Evolutionary conservation across 2,113 vertebrate species (phyloP), one percentile per base, ranked within the genome.

Genomic region (Otis tarda): DNA sequence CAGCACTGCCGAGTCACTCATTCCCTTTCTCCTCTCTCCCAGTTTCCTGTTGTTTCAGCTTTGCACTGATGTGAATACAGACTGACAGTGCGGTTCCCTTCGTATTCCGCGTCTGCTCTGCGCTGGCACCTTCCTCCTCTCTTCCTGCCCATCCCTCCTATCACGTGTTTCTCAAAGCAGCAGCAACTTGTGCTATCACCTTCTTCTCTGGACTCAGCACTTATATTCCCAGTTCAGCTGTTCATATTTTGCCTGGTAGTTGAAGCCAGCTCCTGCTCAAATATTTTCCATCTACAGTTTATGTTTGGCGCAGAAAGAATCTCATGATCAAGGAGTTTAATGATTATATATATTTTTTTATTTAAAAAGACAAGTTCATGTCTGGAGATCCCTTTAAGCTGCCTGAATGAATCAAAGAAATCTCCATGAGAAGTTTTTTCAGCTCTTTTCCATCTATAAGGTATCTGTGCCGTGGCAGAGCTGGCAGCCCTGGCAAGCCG

Each of bases 281-380:
- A 81, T 95, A 89, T 92, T 97, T 98, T 96, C 88, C 94, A 87
- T 84, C 68, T 89, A 85, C 86, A 91, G 57, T 84, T 97, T 78
- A 94, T 85, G 45, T 89, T 96, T 93, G 89, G 89, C 81, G 3
- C 87, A 87, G 93, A 87, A 78, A 35, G 8, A 68, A 59, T 92
- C 92, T 94, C 84, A n/a, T 82, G 71, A 81, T 76, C 65, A 30
- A 91, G 28, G 12, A 12, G 17, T 67, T 88, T 76, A 57, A 89
- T 85, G 68, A 74, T 64, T 25, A 77, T 73, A 31, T 7, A 6
- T 47, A 1, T 52, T 49, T 85, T 74, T 88, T 82, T 13, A 61
- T 92, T 94, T 83, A 47, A 94, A 96, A 97, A 83, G 69, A 83
- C 57, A 93, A 94, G 69, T 89, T 95, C 52, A 50, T 90, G 57